phyloP scores from a whole-genome alignment of 2,888 invertebrate genomes.

The Cryptocephalus primarius region DNA sequence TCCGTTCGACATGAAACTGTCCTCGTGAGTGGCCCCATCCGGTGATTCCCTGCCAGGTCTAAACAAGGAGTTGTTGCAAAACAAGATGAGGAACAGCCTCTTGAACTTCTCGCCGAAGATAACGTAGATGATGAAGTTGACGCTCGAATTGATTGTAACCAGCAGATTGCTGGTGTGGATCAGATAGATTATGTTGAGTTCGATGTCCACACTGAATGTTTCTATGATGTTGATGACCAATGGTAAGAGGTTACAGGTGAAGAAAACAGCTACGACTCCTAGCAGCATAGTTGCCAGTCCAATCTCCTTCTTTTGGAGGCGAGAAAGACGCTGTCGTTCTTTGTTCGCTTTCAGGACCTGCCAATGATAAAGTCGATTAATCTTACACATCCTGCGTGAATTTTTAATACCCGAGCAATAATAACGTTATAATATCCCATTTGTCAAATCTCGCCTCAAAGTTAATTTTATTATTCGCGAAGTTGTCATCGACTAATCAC shows the following conservation, averaged over 20 bases:
- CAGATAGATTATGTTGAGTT: conserved; percentile 47
- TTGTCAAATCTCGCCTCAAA: too few species aligned
- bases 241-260: conserved; percentile 82
- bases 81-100: conserved; percentile 52
- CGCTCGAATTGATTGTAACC: conserved; percentile 93
- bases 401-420: too few species aligned
- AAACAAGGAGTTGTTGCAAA: conserved; percentile 33
- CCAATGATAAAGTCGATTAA: too few species aligned
- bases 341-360: conserved; percentile 80
- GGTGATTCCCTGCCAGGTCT: conserved; percentile 52
- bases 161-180: conserved; percentile 81
- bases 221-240: conserved; percentile 79
- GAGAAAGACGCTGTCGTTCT: conserved; percentile 80
- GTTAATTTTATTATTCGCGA: too few species aligned
- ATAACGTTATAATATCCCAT: too few species aligned
- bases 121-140: conserved; percentile 96
- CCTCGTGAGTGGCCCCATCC: conserved; percentile 66
- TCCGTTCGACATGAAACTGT: conserved; percentile 71
- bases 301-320: conserved; percentile 84
- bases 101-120: conserved; percentile 97
- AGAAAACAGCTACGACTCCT: conserved; percentile 88
- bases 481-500: too few species aligned
- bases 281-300: conserved; percentile 91
- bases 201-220: conserved; percentile 51
- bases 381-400: too few species aligned